Evolutionary conservation across 2,113 vertebrate species (phyloP), one percentile per base, ranked within the genome.

Genomic region (Thryonomys swinderianus): DNA sequence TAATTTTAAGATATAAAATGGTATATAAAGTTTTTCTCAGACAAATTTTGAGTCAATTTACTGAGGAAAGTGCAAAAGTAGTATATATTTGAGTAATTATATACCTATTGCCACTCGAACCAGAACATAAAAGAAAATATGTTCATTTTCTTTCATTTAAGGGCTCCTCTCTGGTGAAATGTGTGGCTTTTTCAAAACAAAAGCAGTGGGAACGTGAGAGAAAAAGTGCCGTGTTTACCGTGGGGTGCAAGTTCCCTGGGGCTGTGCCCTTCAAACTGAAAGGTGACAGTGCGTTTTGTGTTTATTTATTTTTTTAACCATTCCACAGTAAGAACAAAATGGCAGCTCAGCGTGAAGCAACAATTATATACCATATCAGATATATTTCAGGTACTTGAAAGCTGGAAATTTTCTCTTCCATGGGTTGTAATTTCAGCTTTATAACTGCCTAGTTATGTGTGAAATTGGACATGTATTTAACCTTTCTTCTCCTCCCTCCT

Each of bases 51-150:
- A 94, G 30, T 59, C 8, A 0, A 83, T 74, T 92, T 95, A 78
- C 20, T 55, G 10, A 3, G 73, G 25, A 76, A 82, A 93, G 32
- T 83, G 30, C 34, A 90, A 85, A 90, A 79, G 34, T 27, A 79
- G n/a, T 83, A 4, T 57, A 69, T 76, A 95, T 93, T 96, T 92
- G 64, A 95, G 40, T 95, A 94, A 95, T 92, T 97, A 90, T 61
- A 45, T 80, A 69, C 30, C 85, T 62, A 90, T 67, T 83, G 25
- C 30, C 45, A 82, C 61, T 97, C 90, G 51, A 93, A 93, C 55
- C 62, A 53, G 88, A 88, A 16, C 53, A 67, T 85, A 23, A n/a
- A 88, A 55, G 55, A 96, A 94, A 90, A 88, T 90, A 6, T 86
- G 30, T 88, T 8, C 18, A 8, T 95, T 97, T 96, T 83, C 20